phyloP scores from a whole-genome alignment of 1,140 invertebrate genomes.

The Mycetomoellerius zeteki region DNA sequence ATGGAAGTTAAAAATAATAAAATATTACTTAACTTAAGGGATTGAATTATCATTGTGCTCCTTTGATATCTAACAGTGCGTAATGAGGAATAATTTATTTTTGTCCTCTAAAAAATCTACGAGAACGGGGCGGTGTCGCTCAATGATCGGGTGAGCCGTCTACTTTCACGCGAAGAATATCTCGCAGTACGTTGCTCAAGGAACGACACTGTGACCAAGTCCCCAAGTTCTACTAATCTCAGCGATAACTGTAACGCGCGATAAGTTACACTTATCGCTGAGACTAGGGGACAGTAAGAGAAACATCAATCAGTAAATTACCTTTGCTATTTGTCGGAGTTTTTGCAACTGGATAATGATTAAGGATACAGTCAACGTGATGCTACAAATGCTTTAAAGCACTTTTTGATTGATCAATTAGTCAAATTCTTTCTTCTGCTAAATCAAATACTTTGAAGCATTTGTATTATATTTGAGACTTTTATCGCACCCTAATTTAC shows the following conservation, averaged over 20 bases:
- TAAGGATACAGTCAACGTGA: too few relatives aligned
- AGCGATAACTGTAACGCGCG: not conserved
- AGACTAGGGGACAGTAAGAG: not conserved
- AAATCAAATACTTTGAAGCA: too few relatives aligned
- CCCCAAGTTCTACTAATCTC: not conserved
- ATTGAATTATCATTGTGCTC: too few relatives aligned
- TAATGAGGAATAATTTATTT: not conserved
- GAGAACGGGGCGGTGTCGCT: not conserved
- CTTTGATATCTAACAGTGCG: not conserved
- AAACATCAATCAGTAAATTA: not conserved
- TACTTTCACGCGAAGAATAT: not conserved
- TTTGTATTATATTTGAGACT: too few relatives aligned
- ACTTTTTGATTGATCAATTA: too few relatives aligned
- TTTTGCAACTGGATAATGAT: not conserved
- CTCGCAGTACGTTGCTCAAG: not conserved
- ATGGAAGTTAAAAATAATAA: too few relatives aligned
- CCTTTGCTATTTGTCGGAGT: not conserved
- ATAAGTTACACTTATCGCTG: constrained; percentile 1
- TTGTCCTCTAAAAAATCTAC: not conserved
- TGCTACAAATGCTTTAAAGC: too few relatives aligned
- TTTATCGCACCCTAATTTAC: not conserved
- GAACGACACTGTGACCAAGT: not conserved
- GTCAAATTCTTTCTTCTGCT: too few relatives aligned
- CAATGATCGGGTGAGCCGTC: not conserved
- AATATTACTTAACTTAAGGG: too few relatives aligned